phyloP scores from a whole-genome alignment of 2,113 vertebrate species.

The Ceuthmochares aereus region DNA sequence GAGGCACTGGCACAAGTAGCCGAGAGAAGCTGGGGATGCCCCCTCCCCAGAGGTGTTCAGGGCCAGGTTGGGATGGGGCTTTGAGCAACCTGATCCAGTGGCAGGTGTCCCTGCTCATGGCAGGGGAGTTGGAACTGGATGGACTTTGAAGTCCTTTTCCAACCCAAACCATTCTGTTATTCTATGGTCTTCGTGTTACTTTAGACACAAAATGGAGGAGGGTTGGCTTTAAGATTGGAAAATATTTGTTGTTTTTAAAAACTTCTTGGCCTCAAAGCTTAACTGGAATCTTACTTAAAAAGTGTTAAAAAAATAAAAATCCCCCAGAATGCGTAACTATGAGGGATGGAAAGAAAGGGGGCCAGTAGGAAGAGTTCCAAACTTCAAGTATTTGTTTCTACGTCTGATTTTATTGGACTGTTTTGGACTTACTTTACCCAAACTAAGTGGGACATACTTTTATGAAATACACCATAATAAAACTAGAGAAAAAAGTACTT shows the following conservation, averaged over 20 bases:
- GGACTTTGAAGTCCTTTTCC: no score
- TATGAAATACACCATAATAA: background rate
- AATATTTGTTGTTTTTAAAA: background rate
- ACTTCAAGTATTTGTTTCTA: background rate
- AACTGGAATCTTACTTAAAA: background rate
- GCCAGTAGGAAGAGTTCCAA: background rate
- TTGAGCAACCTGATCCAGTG: no score
- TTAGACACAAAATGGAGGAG: background rate
- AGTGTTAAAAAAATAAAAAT: background rate
- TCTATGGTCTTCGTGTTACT: background rate
- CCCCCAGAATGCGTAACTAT: accelerated
- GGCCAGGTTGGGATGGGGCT: no score
- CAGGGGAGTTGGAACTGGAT: no score
- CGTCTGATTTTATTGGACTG: background rate
- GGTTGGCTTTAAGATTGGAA: background rate
- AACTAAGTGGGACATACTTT: background rate
- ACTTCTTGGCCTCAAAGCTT: background rate
- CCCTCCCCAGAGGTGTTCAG: no score
- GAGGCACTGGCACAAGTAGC: no score
- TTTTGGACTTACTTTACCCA: background rate
- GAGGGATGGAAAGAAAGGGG: background rate
- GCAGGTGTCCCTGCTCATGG: no score
- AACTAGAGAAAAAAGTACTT: background rate
- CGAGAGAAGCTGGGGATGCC: no score
- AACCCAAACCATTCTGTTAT: no score